Conservation (phyloP, 2,797 vertebrate species). For the Gephyroberyx darwinii region DNA sequence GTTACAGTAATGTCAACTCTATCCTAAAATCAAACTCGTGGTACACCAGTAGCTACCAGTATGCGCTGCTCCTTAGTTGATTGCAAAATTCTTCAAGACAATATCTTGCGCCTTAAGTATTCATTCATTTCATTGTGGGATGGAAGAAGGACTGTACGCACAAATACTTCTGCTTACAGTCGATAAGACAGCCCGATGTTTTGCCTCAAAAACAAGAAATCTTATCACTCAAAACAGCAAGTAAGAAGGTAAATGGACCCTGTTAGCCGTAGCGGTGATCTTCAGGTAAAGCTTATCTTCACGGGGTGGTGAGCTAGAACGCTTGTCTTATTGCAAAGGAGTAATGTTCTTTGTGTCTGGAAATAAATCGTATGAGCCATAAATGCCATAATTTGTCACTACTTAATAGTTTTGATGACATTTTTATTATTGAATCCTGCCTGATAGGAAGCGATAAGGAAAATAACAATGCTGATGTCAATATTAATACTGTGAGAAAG, state of each 20-base stretch:
- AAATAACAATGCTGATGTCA: slow-evolving; percentile 67
- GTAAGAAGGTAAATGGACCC: slow-evolving; percentile 6
- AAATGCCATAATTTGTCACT: slow-evolving; percentile 73
- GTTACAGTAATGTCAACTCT: not conserved
- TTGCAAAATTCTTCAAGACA: not conserved
- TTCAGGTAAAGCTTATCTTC: slow-evolving; percentile 29
- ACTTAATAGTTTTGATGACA: slow-evolving; percentile 67
- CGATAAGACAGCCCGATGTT: not conserved
- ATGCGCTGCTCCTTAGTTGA: not conserved
- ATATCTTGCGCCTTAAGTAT: slow-evolving; percentile 1
- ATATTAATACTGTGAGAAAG: slow-evolving; percentile 61
- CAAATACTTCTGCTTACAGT: not conserved
- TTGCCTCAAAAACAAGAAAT: slow-evolving; percentile 3
- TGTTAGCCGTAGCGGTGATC: slow-evolving; percentile 11
- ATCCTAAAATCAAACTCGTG: not conserved
- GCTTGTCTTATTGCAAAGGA: slow-evolving; percentile 47
- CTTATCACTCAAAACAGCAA: slow-evolving; percentile 3
- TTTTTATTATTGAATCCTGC: slow-evolving; percentile 76
- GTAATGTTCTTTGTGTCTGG: slow-evolving; percentile 64
- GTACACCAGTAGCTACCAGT: not conserved
- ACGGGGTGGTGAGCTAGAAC: not conserved
- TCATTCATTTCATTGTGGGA: not conserved
- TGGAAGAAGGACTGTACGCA: not conserved
- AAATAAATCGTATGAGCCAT: slow-evolving; percentile 65
- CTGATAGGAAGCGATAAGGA: slow-evolving; percentile 75